Conservation (phyloP, 2,888 invertebrate species). For the Reticulitermes lucifugus region DNA sequence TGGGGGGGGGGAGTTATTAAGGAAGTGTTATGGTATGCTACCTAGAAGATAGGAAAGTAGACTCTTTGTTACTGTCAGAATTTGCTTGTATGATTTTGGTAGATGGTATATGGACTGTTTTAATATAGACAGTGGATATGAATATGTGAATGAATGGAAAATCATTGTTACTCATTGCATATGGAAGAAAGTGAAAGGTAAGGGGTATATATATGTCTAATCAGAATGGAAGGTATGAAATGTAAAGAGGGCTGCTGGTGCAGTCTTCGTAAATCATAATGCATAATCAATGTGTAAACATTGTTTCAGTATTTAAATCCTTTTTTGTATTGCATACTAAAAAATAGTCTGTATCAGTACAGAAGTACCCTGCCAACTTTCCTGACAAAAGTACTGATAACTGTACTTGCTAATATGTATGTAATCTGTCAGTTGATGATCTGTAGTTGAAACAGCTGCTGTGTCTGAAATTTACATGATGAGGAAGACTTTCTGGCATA, state of each 20-base stretch:
- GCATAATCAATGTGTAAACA: not conserved
- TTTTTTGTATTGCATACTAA: not conserved
- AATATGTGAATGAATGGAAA: not conserved
- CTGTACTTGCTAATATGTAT: not conserved
- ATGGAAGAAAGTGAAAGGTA: not conserved
- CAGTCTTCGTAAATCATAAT: not conserved
- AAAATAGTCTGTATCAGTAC: not conserved
- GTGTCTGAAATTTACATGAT: too few relatives aligned
- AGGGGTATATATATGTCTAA: not conserved
- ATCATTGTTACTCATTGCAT: not conserved
- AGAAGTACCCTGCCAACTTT: not conserved
- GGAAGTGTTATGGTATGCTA: not conserved
- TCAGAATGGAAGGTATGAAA: not conserved
- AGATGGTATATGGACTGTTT: not conserved
- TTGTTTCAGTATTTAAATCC: not conserved
- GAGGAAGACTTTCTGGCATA: too few relatives aligned
- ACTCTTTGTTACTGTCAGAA: not conserved
- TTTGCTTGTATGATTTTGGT: not conserved
- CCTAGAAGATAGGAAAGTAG: not conserved
- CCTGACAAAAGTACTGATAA: not conserved
- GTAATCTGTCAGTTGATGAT: not conserved
- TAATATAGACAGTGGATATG: not conserved
- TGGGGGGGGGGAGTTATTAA: not conserved
- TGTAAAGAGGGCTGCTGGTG: not conserved
- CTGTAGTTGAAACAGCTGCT: too few relatives aligned